phyloP scores from a whole-genome alignment of 2,113 vertebrate genomes.

The Catagonus wagneri region DNA sequence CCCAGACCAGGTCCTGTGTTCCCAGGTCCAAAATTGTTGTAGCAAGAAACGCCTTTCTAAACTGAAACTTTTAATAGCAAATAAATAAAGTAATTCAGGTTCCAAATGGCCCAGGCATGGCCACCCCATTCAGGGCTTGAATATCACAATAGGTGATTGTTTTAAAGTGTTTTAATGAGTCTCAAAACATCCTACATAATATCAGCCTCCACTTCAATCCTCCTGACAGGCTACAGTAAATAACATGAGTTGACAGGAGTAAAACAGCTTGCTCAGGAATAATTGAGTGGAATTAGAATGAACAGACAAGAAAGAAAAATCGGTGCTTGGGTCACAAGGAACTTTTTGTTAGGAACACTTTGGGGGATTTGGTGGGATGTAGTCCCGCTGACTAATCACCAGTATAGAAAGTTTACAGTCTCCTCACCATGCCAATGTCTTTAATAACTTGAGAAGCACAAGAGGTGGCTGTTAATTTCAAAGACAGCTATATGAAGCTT shows the following conservation, averaged over 20 bases:
- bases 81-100: slow-evolving; percentile 60
- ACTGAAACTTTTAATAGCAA: slow-evolving; percentile 53
- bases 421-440: slow-evolving; percentile 67
- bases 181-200: slow-evolving; percentile 75
- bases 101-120: slow-evolving; percentile 37
- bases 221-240: slow-evolving; percentile 75
- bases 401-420: slow-evolving; percentile 76
- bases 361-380: slow-evolving; percentile 73
- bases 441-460: slow-evolving; percentile 78
- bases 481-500: slow-evolving; percentile 75
- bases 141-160: slow-evolving; percentile 79
- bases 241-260: slow-evolving; percentile 75
- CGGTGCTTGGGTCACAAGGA: slow-evolving; percentile 77
- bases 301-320: slow-evolving; percentile 80
- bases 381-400: slow-evolving; percentile 76
- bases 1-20: background rate
- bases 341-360: slow-evolving; percentile 75
- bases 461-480: slow-evolving; percentile 81
- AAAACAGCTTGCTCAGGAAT: slow-evolving; percentile 74
- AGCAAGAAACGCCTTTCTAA: slow-evolving; percentile 46
- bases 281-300: slow-evolving; percentile 77
- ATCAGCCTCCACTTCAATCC: slow-evolving; percentile 69
- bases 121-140: background rate
- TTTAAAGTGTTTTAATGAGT: slow-evolving; percentile 77
- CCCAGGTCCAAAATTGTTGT: background rate